These are phyloP conservation scores for Orthonyx spaldingii DNA, from an alignment of 2,113 vertebrate species.

Conservation along the genomic window DNA sequence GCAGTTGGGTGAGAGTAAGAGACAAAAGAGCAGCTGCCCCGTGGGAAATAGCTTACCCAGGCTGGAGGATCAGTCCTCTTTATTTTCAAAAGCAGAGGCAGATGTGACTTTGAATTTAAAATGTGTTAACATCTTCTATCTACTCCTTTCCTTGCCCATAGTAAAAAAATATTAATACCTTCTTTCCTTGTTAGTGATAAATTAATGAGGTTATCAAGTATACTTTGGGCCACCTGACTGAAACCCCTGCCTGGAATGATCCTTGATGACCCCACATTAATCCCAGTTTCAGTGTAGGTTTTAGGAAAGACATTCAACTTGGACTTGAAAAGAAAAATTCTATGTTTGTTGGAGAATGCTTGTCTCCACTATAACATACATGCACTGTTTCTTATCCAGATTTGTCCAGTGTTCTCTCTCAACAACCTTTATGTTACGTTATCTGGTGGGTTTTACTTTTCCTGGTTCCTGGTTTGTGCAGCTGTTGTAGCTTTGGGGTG, in stretches of 20 bases:
- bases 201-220: neutral
- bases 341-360: neutral
- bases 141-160: neutral
- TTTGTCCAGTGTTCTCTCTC: neutral
- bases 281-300: neutral
- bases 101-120: neutral
- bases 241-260: neutral
- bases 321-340: neutral
- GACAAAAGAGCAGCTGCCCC: neutral
- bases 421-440: neutral
- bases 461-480: neutral
- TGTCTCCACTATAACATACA: neutral
- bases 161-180: neutral
- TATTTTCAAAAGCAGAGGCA: neutral
- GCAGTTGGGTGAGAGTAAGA: neutral
- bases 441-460: neutral
- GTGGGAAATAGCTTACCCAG: neutral
- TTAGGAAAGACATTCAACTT: neutral
- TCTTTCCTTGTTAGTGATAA: neutral
- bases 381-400: neutral
- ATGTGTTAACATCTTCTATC: neutral
- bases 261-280: neutral
- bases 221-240: neutral
- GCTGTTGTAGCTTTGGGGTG: neutral
- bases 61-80: neutral